Base-by-base conservation (phyloP, 2,888 invertebrate genomes). In the Chymomyza procnemis region DNA sequence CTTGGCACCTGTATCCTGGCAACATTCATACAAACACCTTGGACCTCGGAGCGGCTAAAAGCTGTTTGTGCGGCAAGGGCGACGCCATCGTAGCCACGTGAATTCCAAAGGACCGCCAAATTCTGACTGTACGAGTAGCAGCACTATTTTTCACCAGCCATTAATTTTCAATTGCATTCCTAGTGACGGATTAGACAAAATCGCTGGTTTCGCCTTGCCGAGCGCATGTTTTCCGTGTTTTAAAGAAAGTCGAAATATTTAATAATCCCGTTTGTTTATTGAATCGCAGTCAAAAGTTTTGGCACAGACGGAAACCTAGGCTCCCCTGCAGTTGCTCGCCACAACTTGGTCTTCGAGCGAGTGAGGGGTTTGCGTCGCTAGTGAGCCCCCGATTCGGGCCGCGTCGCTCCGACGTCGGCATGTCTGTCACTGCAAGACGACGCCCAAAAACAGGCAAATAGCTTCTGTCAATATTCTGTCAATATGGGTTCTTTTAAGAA, bases 391-490 rank as follows among this genome's bases (percentile, higher is more conserved):
- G 2, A 18, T 50, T 50, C 6, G 26, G 48, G 21, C 30, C 52
- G 22, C 61, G 57, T 59, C 58, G 50, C 67, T 71, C 57, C 65
- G 68, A 74, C 68, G 63, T 66, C 71, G 73, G 67, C 72, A 76
- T 71, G 84, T 78, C 83, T 78, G 70, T 83, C 81, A 78, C 68
- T 67, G 61, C 30, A 57, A 41, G 55, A 65, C 62, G 46, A 48
- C 52, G 63, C 60, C 81, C 74, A 81, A 71, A 68, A 82, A 82
- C 81, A 77, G 84, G 85, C 77, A 83, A 83, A 79, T 78, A 85
- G 85, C 88, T 89, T 87, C 88, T 88, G 86, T 88, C 88, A 87
- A 87, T 89, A 88, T 88, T 88, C 87, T 88, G 88, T 89, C 88
- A 88, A 88, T 88, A 82, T 76, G 80, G 77, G 19, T 50, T 70